phyloP scores from a whole-genome alignment of 2,888 invertebrate species.

The Hypsopygia costalis region DNA sequence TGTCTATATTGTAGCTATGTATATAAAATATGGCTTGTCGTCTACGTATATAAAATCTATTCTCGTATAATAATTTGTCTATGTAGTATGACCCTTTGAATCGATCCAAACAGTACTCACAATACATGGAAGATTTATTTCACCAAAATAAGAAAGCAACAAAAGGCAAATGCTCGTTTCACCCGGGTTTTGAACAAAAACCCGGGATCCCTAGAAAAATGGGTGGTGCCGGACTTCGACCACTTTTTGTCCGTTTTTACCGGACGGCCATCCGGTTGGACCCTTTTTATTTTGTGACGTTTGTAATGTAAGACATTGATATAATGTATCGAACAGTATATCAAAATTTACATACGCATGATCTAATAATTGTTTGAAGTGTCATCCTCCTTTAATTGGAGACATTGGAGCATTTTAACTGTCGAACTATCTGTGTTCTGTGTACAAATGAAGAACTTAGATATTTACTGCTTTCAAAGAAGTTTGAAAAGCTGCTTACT shows the following conservation, averaged over 20 bases:
- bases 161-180: background rate
- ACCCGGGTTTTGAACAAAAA: background rate
- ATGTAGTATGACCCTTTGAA: no score
- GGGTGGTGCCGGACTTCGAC: background rate
- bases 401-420: no score
- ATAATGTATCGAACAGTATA: background rate
- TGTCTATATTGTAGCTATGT: no score
- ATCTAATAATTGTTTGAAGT: no score
- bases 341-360: background rate
- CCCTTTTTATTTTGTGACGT: slow-evolving; percentile 9
- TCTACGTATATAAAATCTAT: no score
- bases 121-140: slow-evolving; percentile 5
- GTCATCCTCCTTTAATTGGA: no score
- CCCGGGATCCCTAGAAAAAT: slow-evolving; percentile 5
- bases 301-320: slow-evolving; percentile 5
- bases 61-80: no score
- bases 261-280: background rate
- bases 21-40: no score
- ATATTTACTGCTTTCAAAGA: no score
- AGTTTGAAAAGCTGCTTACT: no score
- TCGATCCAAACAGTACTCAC: background rate
- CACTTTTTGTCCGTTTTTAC: background rate
- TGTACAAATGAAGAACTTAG: no score
- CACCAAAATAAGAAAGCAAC: slow-evolving; percentile 2
- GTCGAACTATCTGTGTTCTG: no score